Conservation (phyloP, 2,888 invertebrate genomes). For the Gastrophysa polygoni region DNA sequence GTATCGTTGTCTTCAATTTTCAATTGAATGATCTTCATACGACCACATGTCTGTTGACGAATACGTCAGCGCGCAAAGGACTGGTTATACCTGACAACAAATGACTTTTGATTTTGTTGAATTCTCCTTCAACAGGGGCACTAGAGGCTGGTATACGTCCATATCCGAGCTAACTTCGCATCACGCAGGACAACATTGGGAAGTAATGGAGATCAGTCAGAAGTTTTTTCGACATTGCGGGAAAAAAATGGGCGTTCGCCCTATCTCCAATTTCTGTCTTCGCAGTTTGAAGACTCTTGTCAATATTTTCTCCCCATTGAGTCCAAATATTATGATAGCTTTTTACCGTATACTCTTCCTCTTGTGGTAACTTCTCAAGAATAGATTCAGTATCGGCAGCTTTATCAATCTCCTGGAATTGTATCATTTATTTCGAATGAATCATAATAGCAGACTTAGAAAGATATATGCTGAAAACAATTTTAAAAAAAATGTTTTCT, state of each 20-base stretch:
- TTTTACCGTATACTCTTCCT: not conserved
- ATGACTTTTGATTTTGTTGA: constrained; percentile 8
- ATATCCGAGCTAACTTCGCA: constrained; percentile 5
- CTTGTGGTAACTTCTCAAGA: not conserved
- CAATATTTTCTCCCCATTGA: not conserved
- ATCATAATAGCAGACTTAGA: too few relatives aligned
- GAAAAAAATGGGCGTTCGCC: not conserved
- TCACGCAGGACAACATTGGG: constrained; percentile 16
- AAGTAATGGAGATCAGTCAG: not conserved
- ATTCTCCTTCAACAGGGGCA: constrained; percentile 15
- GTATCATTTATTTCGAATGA: not conserved
- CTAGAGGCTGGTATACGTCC: constrained; percentile 15
- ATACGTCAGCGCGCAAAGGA: not conserved
- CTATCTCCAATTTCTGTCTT: not conserved
- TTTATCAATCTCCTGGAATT: not conserved
- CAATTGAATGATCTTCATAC: not conserved
- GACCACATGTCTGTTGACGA: not conserved
- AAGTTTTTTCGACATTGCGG: not conserved
- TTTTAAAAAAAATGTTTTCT: not conserved
- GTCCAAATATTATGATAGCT: not conserved
- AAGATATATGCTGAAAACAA: not conserved
- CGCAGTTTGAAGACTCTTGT: not conserved
- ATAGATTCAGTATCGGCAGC: not conserved
- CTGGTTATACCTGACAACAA: not conserved
- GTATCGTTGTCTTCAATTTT: not conserved